phyloP scores from a whole-genome alignment of 2,113 vertebrate species.

The Chunga burmeisteri region DNA sequence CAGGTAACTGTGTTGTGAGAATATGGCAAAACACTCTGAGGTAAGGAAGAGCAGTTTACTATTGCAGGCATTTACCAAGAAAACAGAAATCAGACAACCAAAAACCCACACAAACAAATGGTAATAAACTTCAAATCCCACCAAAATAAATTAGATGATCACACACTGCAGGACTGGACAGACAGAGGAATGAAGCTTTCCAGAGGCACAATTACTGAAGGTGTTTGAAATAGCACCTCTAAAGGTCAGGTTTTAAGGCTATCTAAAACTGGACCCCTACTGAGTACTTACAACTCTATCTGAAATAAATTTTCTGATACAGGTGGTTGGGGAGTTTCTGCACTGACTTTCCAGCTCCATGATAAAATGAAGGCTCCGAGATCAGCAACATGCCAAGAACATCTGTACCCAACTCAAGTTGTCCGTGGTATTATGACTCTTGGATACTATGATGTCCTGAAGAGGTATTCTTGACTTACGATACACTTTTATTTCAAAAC shows the following conservation, averaged over 20 bases:
- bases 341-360: background rate
- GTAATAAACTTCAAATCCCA: background rate
- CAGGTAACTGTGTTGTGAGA: background rate
- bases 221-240: background rate
- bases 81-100: background rate
- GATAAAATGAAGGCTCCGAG: background rate
- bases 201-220: background rate
- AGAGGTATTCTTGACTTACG: background rate
- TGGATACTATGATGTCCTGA: background rate
- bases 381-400: background rate
- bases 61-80: background rate
- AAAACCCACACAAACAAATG: background rate
- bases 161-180: background rate
- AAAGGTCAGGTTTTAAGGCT: conserved; percentile 34
- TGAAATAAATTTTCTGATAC: background rate
- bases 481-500: background rate
- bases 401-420: background rate
- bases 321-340: background rate
- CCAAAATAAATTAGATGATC: background rate
- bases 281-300: background rate
- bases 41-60: background rate
- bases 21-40: background rate
- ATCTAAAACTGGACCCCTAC: background rate
- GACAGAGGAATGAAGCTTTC: background rate
- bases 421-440: background rate